Percentiles rank a stretch among this genome's conserved stretches.
Conservation (phyloP, 1,140 invertebrate genomes). For the Cotesia typhae region DNA sequence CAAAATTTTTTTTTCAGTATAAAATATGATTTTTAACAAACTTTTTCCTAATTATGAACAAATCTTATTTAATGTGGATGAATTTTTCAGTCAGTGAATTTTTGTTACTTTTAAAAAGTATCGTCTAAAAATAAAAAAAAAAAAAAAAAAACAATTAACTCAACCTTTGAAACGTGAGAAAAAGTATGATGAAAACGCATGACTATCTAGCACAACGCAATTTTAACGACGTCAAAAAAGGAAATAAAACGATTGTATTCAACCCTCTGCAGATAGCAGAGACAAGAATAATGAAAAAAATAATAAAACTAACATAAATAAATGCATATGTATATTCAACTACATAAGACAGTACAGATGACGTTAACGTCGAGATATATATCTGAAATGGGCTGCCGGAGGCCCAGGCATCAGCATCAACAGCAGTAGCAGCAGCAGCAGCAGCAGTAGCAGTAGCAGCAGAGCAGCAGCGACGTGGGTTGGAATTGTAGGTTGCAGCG, state of each 20-base stretch:
- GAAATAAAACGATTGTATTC: neutral
- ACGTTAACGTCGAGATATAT: no score
- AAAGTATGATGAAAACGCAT: neutral
- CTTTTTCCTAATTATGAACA: no score
- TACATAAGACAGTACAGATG: neutral
- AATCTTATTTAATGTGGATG: no score
- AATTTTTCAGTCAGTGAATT: no score
- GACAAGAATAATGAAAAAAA: neutral
- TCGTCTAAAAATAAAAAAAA: no score
- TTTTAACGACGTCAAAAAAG: no score
- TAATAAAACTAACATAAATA: no score
- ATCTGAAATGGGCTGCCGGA: slow-evolving; percentile 6
- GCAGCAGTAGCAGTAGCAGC: neutral
- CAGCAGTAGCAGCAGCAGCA: neutral
- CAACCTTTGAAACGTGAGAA: neutral
- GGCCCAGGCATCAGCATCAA: slow-evolving; percentile 13
- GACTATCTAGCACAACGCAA: no score
- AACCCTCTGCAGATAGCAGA: neutral
- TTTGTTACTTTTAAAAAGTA: no score
- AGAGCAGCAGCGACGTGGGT: neutral
- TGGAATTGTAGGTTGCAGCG: neutral
- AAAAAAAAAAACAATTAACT: no score
- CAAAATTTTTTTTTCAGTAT: no score
- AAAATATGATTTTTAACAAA: no score
- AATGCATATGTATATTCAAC: neutral